Base-by-base conservation (phyloP, 2,888 invertebrate genomes). In the Parnassius apollo region DNA sequence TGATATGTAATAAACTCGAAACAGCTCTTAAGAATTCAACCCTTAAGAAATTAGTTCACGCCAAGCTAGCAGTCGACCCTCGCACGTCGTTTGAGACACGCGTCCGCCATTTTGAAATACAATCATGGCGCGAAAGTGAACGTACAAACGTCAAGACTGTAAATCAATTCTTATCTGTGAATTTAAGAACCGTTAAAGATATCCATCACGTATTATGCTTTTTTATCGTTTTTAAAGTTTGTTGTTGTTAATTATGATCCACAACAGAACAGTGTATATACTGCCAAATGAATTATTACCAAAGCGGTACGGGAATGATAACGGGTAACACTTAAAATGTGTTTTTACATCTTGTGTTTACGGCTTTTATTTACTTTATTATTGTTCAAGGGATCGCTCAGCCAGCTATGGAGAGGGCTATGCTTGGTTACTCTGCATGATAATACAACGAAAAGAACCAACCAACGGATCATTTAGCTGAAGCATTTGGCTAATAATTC, bases 261-360 rank as follows among this genome's bases (percentile, higher is more conserved):
- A 90, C 71, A 91, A 91, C 66, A 80, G 90, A 64, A 90, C 91
- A 56, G 91, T 91, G 66, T 91, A 90, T 72, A 91, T 91, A 68
- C 79, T 91, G 77, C 91, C 91, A 72, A 91, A 91, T 66, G 91
- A 91, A 75, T 75, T 91, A 46, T 77, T 91, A 65, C 91, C 91
- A 73, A 91, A 86, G 80, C 83, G 91, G 71, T 91, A 91, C 74
- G 85, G 79, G 69, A 82, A 84, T 73, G 80, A 82, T 56, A 77
- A 76, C 70, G 88, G 91, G 90, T 91, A 88, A 82, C 13, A 75
- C 61, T 66, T 62, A 57, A 56, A 64, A 61, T 59, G 35, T 53
- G 12, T 53, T 45, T 9, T 46, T 35, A 0, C 4, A 3, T 35
- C 7, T 35, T 35, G 35, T 35, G 35, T 35, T 35, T 35, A 4